Base-by-base conservation (phyloP, 2,888 invertebrate species). In the Labia minor region DNA sequence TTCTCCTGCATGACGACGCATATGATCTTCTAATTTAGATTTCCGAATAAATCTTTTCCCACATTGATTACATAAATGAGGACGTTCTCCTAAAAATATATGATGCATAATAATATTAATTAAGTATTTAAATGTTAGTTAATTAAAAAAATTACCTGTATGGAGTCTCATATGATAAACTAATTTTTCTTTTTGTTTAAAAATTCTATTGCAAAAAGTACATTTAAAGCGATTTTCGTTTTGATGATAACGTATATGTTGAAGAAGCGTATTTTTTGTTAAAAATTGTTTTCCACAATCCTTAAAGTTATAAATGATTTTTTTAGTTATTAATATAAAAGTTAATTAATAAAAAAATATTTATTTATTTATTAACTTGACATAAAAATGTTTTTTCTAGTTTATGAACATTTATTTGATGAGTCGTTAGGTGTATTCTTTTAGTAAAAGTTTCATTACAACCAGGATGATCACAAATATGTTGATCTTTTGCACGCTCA, bases 41-140 rank as follows among this genome's bases (percentile, higher is more conserved):
- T 70, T 71, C 16, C 70, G 70, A 49, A 71, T 70, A 64, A 71
- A 71, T 1, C 70, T 66, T 66, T 71, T 71, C 4, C 70, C 70
- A 68, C 71, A 71, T 10, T 68, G 68, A 62, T 66, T 69, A 26
- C 71, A 71, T 2, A 68, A 61, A 68, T 68, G 70, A n/a, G 71
- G 71, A 8, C 70, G 67, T 65, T 71, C 71, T 26, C 71, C 71
- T 71, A 61, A 11, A 64, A 66, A 1, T 21, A 11, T 8, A 18
- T 21, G 26, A 6, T 6, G 26, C 4, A 3, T 26, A 26, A 8
- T 26, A 26, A 26, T 6, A 26, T 26, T 18, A 26, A 8, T 26
- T 3, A 26, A 26, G 26, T 8, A 26, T 26, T 26, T 8, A 26
- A 6, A 26, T 26, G 8, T 26, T 26, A 6, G 26, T 26, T 26